Conservation (phyloP, 2,888 invertebrate genomes). For the Nezara viridula region DNA sequence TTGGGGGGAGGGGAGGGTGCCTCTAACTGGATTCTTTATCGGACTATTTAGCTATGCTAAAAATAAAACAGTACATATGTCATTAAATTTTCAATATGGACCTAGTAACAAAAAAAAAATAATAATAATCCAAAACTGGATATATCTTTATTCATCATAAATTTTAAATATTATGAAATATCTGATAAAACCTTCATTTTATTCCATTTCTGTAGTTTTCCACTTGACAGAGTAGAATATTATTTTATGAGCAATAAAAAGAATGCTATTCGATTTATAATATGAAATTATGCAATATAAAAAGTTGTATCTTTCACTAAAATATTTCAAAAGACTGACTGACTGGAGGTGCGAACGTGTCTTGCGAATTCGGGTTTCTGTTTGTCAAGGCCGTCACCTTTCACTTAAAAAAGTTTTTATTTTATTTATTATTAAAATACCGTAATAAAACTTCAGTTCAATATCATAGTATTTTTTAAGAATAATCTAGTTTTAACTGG, state of each 20-base stretch:
- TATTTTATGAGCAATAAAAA: background rate
- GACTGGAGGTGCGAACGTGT: background rate
- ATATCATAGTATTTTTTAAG: background rate
- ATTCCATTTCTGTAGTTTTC: no score
- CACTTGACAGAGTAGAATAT: no score
- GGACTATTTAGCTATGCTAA: no score
- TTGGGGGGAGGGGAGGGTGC: no score
- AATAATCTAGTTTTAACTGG: background rate
- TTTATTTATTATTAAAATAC: background rate
- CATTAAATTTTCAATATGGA: no score
- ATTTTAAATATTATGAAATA: no score
- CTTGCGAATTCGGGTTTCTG: background rate
- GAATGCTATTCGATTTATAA: background rate
- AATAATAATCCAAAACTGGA: no score
- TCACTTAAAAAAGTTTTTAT: background rate
- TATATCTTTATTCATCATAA: no score
- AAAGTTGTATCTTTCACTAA: background rate
- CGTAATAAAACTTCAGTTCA: background rate
- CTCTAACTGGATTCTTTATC: no score
- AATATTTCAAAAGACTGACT: background rate
- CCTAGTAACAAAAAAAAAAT: no score
- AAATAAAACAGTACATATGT: no score
- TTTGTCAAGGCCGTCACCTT: slow-evolving; percentile 4
- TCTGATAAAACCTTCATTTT: no score
- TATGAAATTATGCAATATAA: background rate